These are phyloP conservation scores for Subanguina moxae DNA, from an alignment of 1,140 invertebrate species.

Conservation along the genomic window DNA sequence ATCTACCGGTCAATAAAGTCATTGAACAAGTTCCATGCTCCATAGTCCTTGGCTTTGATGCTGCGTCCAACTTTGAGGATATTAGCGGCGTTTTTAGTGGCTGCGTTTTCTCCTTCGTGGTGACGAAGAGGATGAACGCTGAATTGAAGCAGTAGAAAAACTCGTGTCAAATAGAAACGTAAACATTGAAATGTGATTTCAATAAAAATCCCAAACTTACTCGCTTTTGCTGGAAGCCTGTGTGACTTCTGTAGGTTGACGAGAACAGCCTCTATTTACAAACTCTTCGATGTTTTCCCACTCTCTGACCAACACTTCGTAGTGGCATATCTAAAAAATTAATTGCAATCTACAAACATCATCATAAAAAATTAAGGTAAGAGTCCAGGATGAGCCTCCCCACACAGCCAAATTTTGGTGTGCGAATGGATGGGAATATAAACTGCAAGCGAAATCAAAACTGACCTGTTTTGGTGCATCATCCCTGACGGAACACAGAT, in stretches of 20 bases:
- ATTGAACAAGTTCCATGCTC: constrained; percentile 46
- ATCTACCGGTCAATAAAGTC: constrained; percentile 46
- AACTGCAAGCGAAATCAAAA: no score
- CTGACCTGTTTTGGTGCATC: constrained; percentile 14
- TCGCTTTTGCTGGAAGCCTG: neutral
- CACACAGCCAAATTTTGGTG: no score
- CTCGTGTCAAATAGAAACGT: no score
- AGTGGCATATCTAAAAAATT: constrained; percentile 13
- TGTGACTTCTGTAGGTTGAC: neutral
- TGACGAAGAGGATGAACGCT: constrained; percentile 1
- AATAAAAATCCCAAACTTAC: neutral
- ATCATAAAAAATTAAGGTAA: no score
- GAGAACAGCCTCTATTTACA: neutral
- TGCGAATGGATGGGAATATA: no score
- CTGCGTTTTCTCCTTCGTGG: constrained; percentile 1
- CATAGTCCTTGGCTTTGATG: constrained; percentile 46
- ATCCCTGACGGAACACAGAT: constrained; percentile 7
- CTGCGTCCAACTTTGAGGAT: constrained; percentile 25
- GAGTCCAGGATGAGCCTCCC: no score
- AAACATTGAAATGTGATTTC: neutral
- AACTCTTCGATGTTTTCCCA: constrained; percentile 12
- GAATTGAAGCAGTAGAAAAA: no score
- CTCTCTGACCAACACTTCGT: constrained; percentile 6
- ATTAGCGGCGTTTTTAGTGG: neutral
- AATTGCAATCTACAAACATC: no score